phyloP scores from a whole-genome alignment of 2,888 invertebrate genomes.

The Caenorhabditis doughertyi region DNA sequence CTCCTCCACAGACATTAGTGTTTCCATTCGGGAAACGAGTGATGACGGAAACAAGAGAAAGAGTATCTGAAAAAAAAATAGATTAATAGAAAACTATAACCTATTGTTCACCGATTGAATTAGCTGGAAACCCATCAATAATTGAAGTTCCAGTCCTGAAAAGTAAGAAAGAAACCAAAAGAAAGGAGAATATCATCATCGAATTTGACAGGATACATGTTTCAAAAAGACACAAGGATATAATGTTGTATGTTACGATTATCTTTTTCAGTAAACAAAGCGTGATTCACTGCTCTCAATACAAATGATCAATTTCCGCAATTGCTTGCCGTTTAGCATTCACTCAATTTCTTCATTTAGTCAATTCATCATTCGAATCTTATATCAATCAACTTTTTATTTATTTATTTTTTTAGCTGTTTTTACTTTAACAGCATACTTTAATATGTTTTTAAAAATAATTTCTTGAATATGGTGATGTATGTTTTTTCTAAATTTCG shows the following conservation, averaged over 20 bases:
- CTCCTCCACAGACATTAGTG: constrained; percentile 51
- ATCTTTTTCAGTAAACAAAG: not conserved
- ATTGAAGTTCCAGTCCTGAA: constrained; percentile 4
- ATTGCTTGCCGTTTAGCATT: too few species aligned
- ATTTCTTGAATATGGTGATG: too few species aligned
- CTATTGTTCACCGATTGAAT: constrained; percentile 31
- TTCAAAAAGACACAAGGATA: not conserved
- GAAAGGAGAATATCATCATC: not conserved
- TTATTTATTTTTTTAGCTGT: too few species aligned
- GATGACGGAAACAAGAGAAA: constrained; percentile 49
- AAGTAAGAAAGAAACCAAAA: not conserved
- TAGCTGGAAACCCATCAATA: constrained; percentile 54
- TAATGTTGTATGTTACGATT: constrained; percentile 2
- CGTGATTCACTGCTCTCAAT: too few species aligned
- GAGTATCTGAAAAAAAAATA: constrained; percentile 32
- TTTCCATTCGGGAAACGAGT: constrained; percentile 29
- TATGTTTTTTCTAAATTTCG: too few species aligned
- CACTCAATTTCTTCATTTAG: too few species aligned
- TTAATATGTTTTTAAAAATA: too few species aligned
- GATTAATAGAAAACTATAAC: not conserved
- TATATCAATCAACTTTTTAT: too few species aligned
- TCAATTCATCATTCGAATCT: too few species aligned
- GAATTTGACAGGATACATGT: not conserved
- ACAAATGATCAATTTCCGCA: too few species aligned
- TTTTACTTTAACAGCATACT: too few species aligned